Evolutionary conservation across 2,797 vertebrate genomes (phyloP), one percentile per base, ranked within the genome.

Genomic region (Ctenopoma multispine): DNA sequence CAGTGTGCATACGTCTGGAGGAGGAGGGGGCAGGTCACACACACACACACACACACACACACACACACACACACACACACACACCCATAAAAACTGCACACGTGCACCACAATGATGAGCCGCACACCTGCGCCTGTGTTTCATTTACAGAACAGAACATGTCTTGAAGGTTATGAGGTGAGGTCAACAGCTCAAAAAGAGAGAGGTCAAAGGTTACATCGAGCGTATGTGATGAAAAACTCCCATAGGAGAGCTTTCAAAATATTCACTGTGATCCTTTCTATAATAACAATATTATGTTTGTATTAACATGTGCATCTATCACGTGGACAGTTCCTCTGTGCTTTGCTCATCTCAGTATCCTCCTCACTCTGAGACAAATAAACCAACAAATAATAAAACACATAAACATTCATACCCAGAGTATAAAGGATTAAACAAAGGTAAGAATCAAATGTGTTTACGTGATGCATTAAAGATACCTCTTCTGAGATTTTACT

Each of bases 1-100:
- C 83, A 96, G 90, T 82, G 94, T 92, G 44, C 94, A 96, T 73
- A 95, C 93, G 82, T 95, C 95, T 96, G 93, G 81, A 91, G 91
- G 92, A 88, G 17, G 20, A 63, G 92, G 34, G 17, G 14, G 18
- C 6, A 18, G 21, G 18, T 27, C 24, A 27, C 2, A 27, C 24
- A 31, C 31, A 34, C 31, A 34, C 9, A 8, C 31, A 34, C 31
- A n/a, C 24, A 27, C 2, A 27, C 24, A 31, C 31, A 34, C 31
- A 34, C 9, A 8, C 31, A 34, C 31, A n/a, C n/a, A n/a, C 24
- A 27, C 2, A 27, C 24, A 31, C 31, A 34, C 31, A 34, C 9
- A 8, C 31, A 34, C 31, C 9, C 9, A 8, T 34, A 34, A 34
- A 17, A 65, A 50, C 61, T 51, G 53, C 31, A 24, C 36, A 55